These are phyloP conservation scores for Phataginus tetradactyla DNA, from an alignment of 2,797 vertebrate species.

Conservation along the genomic window DNA sequence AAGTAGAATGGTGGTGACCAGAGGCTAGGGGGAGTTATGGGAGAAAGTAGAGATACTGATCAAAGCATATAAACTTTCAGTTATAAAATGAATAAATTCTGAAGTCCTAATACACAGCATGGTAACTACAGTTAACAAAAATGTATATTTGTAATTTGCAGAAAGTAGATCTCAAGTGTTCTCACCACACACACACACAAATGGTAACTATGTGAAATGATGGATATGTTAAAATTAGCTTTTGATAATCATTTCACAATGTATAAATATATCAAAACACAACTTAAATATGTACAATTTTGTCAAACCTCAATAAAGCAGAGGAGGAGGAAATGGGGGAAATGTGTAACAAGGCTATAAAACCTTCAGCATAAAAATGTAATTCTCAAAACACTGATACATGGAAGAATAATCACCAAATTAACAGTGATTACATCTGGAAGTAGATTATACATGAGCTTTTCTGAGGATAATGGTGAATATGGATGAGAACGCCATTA, in stretches of 20 bases:
- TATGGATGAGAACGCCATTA: neutral
- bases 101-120: neutral
- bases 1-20: neutral
- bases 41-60: neutral
- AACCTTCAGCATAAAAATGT: neutral
- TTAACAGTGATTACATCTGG: conserved; percentile 14
- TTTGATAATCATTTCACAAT: neutral
- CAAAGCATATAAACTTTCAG: neutral
- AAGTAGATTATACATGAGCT: neutral
- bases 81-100: neutral
- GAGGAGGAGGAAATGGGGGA: neutral
- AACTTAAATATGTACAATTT: neutral
- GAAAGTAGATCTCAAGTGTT: neutral
- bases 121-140: neutral
- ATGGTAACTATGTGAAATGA: neutral
- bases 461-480: conserved; percentile 34
- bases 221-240: neutral
- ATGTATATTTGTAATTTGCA: neutral
- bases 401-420: neutral
- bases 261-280: neutral
- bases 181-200: neutral
- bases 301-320: neutral
- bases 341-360: neutral
- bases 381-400: neutral
- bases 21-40: neutral